Percentiles rank a stretch among this genome's conserved stretches.
These are phyloP conservation scores for Shargacucullia verbasci DNA, from an alignment of 2,888 invertebrate species.

Conservation along the genomic window DNA sequence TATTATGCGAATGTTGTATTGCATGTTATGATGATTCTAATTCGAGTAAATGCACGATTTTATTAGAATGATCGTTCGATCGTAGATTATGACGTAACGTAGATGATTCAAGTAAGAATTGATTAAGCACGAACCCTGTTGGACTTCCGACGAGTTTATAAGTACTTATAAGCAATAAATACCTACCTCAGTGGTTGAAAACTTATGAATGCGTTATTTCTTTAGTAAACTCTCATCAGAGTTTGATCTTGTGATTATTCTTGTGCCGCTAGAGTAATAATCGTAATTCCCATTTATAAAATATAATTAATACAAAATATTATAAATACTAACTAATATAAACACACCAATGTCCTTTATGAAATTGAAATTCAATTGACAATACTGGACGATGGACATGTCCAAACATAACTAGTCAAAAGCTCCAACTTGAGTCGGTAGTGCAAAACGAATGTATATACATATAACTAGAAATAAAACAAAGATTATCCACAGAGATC, in stretches of 20 bases:
- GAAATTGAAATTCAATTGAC: too few relatives aligned
- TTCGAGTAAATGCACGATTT: slow-evolving; percentile 43
- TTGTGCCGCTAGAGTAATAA: too few relatives aligned
- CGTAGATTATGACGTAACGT: slow-evolving; percentile 22
- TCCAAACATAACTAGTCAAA: too few relatives aligned
- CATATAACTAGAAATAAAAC: slow-evolving; percentile 2
- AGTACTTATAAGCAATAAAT: slow-evolving; percentile 9
- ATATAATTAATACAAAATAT: too few relatives aligned
- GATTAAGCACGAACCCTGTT: slow-evolving; percentile 30
- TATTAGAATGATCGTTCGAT: slow-evolving; percentile 23
- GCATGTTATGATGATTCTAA: slow-evolving; percentile 29
- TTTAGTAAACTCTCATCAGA: slow-evolving; percentile 6
- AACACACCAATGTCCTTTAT: too few relatives aligned
- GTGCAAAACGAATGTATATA: too few relatives aligned
- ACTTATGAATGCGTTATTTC: slow-evolving; percentile 9
- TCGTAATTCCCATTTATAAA: too few relatives aligned
- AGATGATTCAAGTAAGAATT: slow-evolving; percentile 19
- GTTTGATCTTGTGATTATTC: too few relatives aligned
- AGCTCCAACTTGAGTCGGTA: too few relatives aligned
- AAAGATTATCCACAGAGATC: slow-evolving; percentile 21
- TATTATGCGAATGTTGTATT: slow-evolving; percentile 34
- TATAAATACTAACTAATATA: too few relatives aligned
- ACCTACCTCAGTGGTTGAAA: slow-evolving; percentile 1
- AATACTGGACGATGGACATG: too few relatives aligned
- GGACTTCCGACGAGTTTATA: too few relatives aligned